Conservation (phyloP, 2,888 invertebrate species). For the Zeuzera pyrina region DNA sequence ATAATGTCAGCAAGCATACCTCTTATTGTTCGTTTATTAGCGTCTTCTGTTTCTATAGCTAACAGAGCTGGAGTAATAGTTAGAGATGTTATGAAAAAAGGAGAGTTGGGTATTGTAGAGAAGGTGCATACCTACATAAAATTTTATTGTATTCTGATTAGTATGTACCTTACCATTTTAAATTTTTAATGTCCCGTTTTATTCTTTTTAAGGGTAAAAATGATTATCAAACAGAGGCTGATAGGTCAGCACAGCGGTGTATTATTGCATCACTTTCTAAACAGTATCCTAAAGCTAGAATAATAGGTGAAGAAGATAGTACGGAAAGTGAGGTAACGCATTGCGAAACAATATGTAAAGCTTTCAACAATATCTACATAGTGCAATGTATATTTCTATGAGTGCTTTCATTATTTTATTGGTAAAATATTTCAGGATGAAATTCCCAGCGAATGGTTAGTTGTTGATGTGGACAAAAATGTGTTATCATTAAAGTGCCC, state of each 20-base stretch:
- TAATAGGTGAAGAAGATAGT: slow-evolving; percentile 93
- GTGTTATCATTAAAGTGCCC: slow-evolving; percentile 79
- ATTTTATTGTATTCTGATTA: neutral
- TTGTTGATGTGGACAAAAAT: slow-evolving; percentile 79
- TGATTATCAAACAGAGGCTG: slow-evolving; percentile 98
- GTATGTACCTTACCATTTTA: neutral
- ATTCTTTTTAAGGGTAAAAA: slow-evolving; percentile 79
- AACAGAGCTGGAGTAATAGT: slow-evolving; percentile 91
- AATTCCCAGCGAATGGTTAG: slow-evolving; percentile 82
- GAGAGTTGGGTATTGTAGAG: slow-evolving; percentile 92
- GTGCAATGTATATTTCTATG: neutral
- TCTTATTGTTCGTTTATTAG: slow-evolving; percentile 80
- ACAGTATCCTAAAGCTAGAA: slow-evolving; percentile 86
- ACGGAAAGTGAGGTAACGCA: slow-evolving; percentile 76
- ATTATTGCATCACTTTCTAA: slow-evolving; percentile 90
- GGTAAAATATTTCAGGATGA: slow-evolving; percentile 34
- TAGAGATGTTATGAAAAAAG: slow-evolving; percentile 90
- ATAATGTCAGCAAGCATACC: slow-evolving; percentile 79
- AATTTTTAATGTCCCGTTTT: neutral
- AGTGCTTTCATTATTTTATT: no score
- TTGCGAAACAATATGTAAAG: no score
- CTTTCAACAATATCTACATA: neutral
- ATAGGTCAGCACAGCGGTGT: slow-evolving; percentile 93
- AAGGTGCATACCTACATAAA: slow-evolving; percentile 80
- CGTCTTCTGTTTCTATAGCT: slow-evolving; percentile 85